Evolutionary conservation across 2,888 invertebrate species (phyloP), one percentile per base, ranked within the genome.

Genomic region (Adelphocoris suturalis): DNA sequence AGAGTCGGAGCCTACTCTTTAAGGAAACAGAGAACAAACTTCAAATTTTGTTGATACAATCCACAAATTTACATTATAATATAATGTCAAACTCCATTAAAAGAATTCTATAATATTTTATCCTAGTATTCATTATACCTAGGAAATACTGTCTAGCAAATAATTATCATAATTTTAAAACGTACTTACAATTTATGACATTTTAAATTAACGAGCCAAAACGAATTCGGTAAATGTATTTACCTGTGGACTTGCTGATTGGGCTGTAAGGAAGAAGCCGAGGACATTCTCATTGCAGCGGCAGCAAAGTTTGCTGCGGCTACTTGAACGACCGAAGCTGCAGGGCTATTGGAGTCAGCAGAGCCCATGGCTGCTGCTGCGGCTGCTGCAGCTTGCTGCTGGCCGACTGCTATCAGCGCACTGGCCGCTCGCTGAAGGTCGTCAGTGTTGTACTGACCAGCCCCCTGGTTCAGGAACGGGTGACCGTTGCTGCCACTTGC

Each of bases 241-340:
- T 91, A 92, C 91, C 91, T 92, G 90, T 92, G 91, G 86, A 92
- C 91, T 90, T 92, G 92, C 82, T 91, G 91, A 76, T 91, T 92
- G 90, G 90, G 92, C 92, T 92, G 93, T 23, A 91, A 90, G 78
- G 90, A 90, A 90, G 92, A 92, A 68, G 90, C 89, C 12, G 91
- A 91, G 47, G 92, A 91, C 92, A 92, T 92, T 91, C 96, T 94
- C 96, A 96, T 96, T 0, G 96, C 96, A 0, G 96, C 96, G 84
- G 96, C 96, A 9, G 96, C 96, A 90, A 97, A 94, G 92, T 96
- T 97, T 0, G 96, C 96, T 14, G 96, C 96, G 4, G 96, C 96
- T 11, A 96, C 96, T 93, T 96, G 96, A 4, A 96, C 96, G 12
- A 96, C 96, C 0, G 95, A 94, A 9, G 94, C 94, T 91, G 95